A percentile compares a stretch with the other conserved stretches of the same genome.
Conservation (phyloP, 2,113 vertebrate genomes). For the Pelmatolapia mariae region DNA sequence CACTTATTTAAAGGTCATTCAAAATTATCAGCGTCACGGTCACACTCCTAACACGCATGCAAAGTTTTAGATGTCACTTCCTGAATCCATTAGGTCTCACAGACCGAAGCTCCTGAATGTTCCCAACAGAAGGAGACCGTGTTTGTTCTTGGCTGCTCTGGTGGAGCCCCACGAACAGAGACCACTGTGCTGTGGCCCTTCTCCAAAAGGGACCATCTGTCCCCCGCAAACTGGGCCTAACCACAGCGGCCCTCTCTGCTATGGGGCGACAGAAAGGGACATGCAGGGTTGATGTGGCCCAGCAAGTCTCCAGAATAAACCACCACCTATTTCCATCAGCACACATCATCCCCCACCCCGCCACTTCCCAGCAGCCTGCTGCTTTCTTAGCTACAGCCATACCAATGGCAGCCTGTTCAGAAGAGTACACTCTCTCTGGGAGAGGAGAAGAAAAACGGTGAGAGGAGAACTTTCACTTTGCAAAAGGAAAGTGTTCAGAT, state of each 20-base stretch:
- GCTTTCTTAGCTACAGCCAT: constrained; percentile 17
- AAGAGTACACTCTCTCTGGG: neutral
- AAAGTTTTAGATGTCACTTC: constrained; percentile 17
- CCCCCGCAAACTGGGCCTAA: constrained; percentile 32
- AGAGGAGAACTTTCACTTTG: constrained; percentile 10
- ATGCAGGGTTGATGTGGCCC: constrained; percentile 54
- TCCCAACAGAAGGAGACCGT: constrained; percentile 58
- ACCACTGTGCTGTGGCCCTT: constrained; percentile 49
- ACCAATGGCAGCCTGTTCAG: constrained; percentile 34
- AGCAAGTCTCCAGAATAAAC: constrained; percentile 56
- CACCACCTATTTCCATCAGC: constrained; percentile 58
- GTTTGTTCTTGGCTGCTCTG: constrained; percentile 60
- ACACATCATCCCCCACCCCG: neutral
- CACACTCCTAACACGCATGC: neutral
- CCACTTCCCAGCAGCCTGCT: constrained; percentile 23
- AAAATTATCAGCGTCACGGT: neutral
- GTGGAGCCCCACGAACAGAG: constrained; percentile 44
- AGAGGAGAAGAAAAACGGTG: neutral
- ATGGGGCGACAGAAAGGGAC: constrained; percentile 15
- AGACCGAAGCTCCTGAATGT: constrained; percentile 20
- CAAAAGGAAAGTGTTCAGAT: constrained; percentile 17
- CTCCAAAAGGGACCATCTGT: constrained; percentile 73
- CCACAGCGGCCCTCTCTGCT: constrained; percentile 7
- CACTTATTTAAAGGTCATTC: neutral
- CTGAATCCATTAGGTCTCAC: neutral